Base-by-base conservation (phyloP, 2,888 invertebrate genomes). In the Philonicus albiceps region DNA sequence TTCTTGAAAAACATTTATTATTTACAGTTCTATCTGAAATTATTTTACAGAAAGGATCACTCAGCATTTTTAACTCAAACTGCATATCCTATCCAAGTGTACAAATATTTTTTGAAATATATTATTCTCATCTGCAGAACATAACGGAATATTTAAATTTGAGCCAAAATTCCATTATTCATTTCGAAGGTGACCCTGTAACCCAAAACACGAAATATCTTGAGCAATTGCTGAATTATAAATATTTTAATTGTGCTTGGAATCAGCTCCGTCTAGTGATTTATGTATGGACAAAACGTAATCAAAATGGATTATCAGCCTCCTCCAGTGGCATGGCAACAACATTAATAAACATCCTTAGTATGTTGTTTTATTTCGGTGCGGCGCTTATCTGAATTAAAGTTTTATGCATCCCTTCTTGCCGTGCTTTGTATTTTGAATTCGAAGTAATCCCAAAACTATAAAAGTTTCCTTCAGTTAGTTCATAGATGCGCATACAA, bases 361-460 rank as follows among this genome's bases (percentile, higher is more conserved):
- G 22, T 64, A 22, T 64, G 64, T 64, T 19, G 64, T 22, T 22
- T 64, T 64, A 64, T 64, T 27, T 27, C 11, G 7, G 64, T 11
- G 64, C 22, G 64, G 64, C 31, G 74, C 34, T 76, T 76, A 76
- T 76, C 40, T 76, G 76, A 76, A 37, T 76, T 34, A 74, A 74
- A 74, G 37, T 37, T 76, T 76, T 37, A 37, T 76, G 40, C 76
- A 76, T 43, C 76, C 43, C 40, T 34, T 13, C 40, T 22, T 34
- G 22, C 31, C 76, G 34, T 76, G 76, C 22, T 37, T 40, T 34
- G 40, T 76, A n/a, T 76, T 76, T 76, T 13, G 22, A 40, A 37
- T 22, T 40, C 40, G 76, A 76, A 76, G n/a, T 76, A 76, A 76
- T 76, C 37, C 76, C 22, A 34, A 76, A 76, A 76, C 76, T 76